These are phyloP conservation scores for Sarcoramphus papa DNA, from an alignment of 2,797 vertebrate species.

Conservation along the genomic window DNA sequence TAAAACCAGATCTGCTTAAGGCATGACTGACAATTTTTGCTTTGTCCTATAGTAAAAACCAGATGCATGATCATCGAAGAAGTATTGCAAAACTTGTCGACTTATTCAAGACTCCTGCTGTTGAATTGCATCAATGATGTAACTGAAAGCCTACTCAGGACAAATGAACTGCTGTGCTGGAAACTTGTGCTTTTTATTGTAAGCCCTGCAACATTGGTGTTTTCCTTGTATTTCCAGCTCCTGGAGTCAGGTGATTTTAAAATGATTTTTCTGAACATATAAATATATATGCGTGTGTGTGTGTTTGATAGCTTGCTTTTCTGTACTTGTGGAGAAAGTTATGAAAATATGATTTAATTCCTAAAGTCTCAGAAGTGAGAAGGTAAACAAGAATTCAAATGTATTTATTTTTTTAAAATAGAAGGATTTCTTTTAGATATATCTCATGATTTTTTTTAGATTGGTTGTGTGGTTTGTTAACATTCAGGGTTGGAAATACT, in stretches of 20 bases:
- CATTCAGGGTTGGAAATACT: not conserved
- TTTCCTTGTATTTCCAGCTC: not conserved
- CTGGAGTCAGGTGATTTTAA: not conserved
- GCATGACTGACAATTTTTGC: not conserved
- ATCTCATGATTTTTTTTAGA: not conserved
- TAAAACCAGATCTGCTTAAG: not conserved
- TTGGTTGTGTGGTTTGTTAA: not conserved
- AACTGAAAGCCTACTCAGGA: not conserved
- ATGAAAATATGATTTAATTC: not conserved
- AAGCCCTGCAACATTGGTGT: not conserved
- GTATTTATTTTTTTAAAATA: not conserved
- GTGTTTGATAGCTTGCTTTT: not conserved
- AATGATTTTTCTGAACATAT: not conserved
- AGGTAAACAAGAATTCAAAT: not conserved
- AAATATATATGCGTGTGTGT: not conserved
- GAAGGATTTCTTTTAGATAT: not conserved
- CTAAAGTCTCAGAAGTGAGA: not conserved
- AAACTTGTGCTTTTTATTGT: not conserved
- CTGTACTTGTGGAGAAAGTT: not conserved
- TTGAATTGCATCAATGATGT: not conserved
- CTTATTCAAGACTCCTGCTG: not conserved
- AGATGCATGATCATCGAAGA: not conserved
- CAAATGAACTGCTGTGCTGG: not conserved
- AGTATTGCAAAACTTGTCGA: not conserved
- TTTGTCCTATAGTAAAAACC: not conserved